Conservation (phyloP, 35 echinoderm and acorn worm genomes). For the Amphiura filiformis region DNA sequence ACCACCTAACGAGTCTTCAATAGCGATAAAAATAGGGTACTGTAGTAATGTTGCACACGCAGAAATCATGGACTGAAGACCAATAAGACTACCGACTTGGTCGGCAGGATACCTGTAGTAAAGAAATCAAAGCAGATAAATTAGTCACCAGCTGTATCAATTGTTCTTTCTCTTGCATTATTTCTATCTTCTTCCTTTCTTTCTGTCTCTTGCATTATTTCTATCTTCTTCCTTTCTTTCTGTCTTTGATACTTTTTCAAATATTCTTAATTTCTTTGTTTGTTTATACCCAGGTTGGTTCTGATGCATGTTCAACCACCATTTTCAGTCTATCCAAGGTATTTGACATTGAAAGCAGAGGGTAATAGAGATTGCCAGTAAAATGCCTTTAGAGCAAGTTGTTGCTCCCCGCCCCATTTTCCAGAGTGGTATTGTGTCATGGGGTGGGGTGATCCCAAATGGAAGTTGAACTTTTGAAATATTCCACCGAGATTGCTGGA, state of each 20-base stretch:
- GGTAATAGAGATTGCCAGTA: no score
- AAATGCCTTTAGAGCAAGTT: no score
- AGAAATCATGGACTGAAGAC: conserved; percentile 90
- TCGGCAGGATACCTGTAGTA: conserved; percentile 77
- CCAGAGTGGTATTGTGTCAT: no score
- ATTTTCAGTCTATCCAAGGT: no score
- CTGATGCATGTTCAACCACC: no score
- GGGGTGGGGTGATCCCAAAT: no score
- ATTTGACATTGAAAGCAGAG: no score
- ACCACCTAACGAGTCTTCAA: conserved; percentile 66
- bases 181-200: background rate
- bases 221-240: background rate
- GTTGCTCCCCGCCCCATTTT: no score
- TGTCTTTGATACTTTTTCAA: background rate
- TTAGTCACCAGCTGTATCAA: no score
- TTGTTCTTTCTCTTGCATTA: background rate
- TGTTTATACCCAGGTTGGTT: no score
- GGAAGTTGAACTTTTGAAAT: no score
- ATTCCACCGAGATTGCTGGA: no score
- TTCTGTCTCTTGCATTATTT: background rate
- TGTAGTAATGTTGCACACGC: conserved; percentile 82
- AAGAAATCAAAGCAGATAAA: background rate
- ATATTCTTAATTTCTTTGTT: background rate
- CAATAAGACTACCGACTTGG: conserved; percentile 88
- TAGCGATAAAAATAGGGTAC: conserved; percentile 90